These are phyloP conservation scores for Cheilosia vernalis DNA, from an alignment of 2,888 invertebrate species.

Conservation along the genomic window DNA sequence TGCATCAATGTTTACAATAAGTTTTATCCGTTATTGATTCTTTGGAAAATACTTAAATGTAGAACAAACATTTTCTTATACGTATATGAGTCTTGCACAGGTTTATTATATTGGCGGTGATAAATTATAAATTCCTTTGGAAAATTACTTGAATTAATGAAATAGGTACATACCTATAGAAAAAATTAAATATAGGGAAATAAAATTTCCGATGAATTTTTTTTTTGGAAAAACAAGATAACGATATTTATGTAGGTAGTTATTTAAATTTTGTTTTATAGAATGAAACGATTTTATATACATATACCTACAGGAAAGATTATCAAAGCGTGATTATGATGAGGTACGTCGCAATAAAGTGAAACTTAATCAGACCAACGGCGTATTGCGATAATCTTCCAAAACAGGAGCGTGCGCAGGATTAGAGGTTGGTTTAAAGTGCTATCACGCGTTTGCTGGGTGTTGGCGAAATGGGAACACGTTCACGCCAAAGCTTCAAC, in stretches of 20 bases:
- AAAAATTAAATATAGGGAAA: not conserved
- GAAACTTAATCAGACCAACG: not conserved
- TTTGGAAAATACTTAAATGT: no score
- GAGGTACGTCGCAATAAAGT: not conserved
- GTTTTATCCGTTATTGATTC: not conserved
- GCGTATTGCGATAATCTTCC: not conserved
- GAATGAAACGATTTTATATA: not conserved
- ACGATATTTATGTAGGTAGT: not conserved
- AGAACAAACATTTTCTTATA: no score
- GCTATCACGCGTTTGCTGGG: not conserved
- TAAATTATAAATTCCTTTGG: not conserved
- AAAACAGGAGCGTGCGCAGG: not conserved
- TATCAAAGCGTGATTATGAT: not conserved
- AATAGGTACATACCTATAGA: not conserved
- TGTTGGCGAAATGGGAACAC: not conserved
- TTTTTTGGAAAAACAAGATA: not conserved
- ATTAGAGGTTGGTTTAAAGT: not conserved
- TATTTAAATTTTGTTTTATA: not conserved
- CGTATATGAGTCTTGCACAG: no score
- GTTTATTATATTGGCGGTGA: no score
- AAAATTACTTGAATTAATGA: not conserved
- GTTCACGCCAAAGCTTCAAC: no score
- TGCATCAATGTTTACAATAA: constrained; percentile 6
- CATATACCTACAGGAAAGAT: not conserved
- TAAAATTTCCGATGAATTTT: not conserved